A percentile compares a stretch with the other conserved stretches of the same genome.
These are phyloP conservation scores for Canis aureus DNA, from an alignment of 2,113 vertebrate genomes.

Conservation along the genomic window DNA sequence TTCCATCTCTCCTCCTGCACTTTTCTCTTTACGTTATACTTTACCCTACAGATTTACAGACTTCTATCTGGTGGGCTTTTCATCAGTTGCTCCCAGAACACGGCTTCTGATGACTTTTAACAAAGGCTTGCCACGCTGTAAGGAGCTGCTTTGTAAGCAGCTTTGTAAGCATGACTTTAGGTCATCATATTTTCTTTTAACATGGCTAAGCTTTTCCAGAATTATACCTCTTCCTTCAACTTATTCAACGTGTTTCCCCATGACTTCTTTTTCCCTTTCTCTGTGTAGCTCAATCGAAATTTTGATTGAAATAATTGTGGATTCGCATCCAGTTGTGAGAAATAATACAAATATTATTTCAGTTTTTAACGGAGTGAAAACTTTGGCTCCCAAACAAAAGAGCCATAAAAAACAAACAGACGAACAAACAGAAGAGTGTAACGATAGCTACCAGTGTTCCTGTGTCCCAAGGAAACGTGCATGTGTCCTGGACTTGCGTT, in stretches of 20 bases:
- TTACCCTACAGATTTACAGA: background rate
- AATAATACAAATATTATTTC: constrained; percentile 20
- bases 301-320: constrained; percentile 45
- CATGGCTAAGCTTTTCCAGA: constrained; percentile 21
- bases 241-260: constrained; percentile 14
- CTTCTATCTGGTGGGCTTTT: background rate
- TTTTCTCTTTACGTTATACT: background rate
- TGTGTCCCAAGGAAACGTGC: background rate
- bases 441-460: background rate
- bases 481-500: background rate
- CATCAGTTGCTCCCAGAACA: background rate
- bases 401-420: background rate
- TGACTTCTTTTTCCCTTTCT: constrained; percentile 10
- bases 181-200: constrained; percentile 33
- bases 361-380: constrained; percentile 25
- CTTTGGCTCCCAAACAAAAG: background rate
- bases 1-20: background rate
- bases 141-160: too few relatives aligned
- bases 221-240: constrained; percentile 22
- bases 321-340: constrained; percentile 4
- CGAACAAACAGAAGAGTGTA: background rate
- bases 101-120: background rate
- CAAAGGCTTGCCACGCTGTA: background rate
- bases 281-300: background rate
- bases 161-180: background rate